Base-by-base conservation (phyloP, 2,888 invertebrate species). In the Tanytarsus gracilentus region DNA sequence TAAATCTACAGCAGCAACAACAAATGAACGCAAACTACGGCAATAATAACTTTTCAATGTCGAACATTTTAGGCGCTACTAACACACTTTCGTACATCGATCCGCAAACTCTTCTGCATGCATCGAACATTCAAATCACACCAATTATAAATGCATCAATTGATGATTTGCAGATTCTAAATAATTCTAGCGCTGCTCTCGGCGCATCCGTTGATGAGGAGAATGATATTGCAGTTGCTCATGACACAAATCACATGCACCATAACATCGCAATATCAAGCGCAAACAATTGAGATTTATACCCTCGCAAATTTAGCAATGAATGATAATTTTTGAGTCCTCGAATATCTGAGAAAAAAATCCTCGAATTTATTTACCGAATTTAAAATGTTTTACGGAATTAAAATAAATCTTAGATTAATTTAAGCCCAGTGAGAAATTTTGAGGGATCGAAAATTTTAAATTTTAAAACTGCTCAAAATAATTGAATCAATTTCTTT, bases 51-150 rank as follows among this genome's bases (percentile, higher is more conserved):
- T 58, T 58, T 23, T 48, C 58, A 8, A 58, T 58, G 58, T 29
- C 58, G 29, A 58, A 58, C 21, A 58, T 58, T 48, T 25, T 58
- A n/a, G 30, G 21, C 23, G 3, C 55, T 9, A 11, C n/a, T n/a
- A n/a, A n/a, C n/a, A 18, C 30, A 39, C 14, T 55, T 23, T 18
- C 16, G 14, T 44, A 58, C 39, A 48, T 58, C 16, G 58, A 58
- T 58, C 48, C 58, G 8, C 27, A 29, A 14, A 23, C 18, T 11
- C 16, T 58, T 8, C 9, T 56, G 27, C 11, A 26, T 11, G 26
- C 26, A 21, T 5, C 40, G 16, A 44, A 58, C 25, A 48, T 67
- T 48, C 67, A 67, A 63, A 66, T 67, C 6, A 66, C 66, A n/a
- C 66, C 69, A 25, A 64, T 69, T 39, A 64, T 68, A 8, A 56